Conservation (phyloP, 2,113 vertebrate genomes). For the Oreochromis spilurus region DNA sequence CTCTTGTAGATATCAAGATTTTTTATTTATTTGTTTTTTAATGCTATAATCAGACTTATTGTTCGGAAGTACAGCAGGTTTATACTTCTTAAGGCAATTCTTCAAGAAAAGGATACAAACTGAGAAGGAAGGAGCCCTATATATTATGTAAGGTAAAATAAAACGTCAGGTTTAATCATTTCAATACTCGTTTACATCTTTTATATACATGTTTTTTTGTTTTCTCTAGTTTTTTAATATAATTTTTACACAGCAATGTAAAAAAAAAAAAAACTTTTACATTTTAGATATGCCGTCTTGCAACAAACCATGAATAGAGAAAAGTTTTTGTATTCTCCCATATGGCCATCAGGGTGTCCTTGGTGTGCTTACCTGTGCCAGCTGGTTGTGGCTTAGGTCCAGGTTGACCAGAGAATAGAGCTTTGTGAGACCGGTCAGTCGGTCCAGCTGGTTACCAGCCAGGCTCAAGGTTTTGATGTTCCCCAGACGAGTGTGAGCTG, state of each 20-base stretch:
- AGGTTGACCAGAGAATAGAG: conserved; percentile 94
- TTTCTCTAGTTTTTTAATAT: neutral
- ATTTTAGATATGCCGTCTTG: fast-evolving
- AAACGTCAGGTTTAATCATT: neutral
- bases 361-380: conserved; percentile 76
- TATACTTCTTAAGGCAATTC: neutral
- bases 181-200: neutral
- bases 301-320: neutral
- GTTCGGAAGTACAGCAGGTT: neutral
- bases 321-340: neutral
- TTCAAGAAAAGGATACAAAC: neutral
- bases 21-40: neutral
- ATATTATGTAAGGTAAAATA: neutral
- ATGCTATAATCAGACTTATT: neutral
- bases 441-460: conserved; percentile 89
- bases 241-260: neutral
- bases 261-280: neutral
- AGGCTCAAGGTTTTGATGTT: conserved; percentile 95
- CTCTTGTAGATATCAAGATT: neutral
- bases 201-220: neutral
- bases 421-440: conserved; percentile 86
- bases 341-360: neutral
- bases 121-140: neutral
- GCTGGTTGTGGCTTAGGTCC: conserved; percentile 88
- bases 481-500: conserved; percentile 89